Base-by-base conservation (phyloP, 2,113 vertebrate species). In the Trogon surrucura region DNA sequence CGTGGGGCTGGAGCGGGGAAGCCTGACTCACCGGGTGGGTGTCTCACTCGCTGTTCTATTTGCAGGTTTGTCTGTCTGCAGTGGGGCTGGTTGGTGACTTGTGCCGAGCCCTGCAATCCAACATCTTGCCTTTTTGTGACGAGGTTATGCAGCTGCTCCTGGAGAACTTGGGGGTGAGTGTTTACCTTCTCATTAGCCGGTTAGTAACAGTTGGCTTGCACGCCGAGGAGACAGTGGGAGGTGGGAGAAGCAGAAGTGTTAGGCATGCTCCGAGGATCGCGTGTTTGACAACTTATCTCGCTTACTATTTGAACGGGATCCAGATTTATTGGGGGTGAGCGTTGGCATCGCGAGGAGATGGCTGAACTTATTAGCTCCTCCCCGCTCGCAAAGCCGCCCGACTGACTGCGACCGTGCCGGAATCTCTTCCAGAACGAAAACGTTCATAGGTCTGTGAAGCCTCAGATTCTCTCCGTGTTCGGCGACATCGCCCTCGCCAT, bases 81-180 rank as follows among this genome's bases (percentile, higher is more conserved):
- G 99, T 99, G 95, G 99, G 99, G 41, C 98, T 99, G 96, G 99
- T 99, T 83, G 99, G 99, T 45, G 99, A 99, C 95, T 97, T 99
- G 27, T 99, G 99, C 95, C 97, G 99, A 77, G 99, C 99, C 38
- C 98, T 99, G 61, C 99, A 99, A 91, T 97, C 99, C 97, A 99
- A 99, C 97, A 99, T 99, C 95, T 96, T 99, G 97, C 99, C 99
- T 91, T 99, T 99, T 97, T 99, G 99, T 57, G 99, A 99, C 4
- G 99, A 99, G 97, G 99, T 99, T 95, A 99, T 99, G 99, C 99
- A 99, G 97, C 98, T 99, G 89, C 98, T 99, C 23, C 96, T 99
- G 97, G 99, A 99, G 97, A 99, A 99, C 96, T 98, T 99, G 62
- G 99, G 99, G 98, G 99, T 99, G 97, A 99, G 99, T 96, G 45